These are phyloP conservation scores for Regulus satrapa DNA, from an alignment of 2,113 vertebrate species.

Conservation along the genomic window DNA sequence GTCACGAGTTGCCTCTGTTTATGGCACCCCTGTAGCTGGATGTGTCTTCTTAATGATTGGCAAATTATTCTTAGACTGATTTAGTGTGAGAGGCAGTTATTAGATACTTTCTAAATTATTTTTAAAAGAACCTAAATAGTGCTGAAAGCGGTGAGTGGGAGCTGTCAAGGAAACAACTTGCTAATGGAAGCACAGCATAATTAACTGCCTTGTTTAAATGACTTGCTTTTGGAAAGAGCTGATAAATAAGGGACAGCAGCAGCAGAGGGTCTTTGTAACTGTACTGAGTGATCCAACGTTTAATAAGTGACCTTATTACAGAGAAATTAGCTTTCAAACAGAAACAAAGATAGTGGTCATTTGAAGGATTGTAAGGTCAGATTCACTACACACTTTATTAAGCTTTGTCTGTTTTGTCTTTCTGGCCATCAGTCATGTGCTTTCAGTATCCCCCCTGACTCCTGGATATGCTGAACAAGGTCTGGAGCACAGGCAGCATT, in stretches of 20 bases:
- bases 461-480: background rate
- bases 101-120: slow-evolving; percentile 9
- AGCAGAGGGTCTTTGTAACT: background rate
- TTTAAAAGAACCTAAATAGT: slow-evolving; percentile 5
- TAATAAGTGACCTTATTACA: background rate
- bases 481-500: background rate
- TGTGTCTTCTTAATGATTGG: background rate
- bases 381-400: background rate
- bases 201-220: background rate
- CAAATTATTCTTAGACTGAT: background rate
- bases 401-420: background rate
- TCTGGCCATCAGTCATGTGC: background rate
- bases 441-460: background rate
- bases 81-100: background rate
- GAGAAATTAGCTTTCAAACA: background rate
- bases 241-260: background rate
- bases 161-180: slow-evolving; percentile 30
- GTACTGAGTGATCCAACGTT: background rate
- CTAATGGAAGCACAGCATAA: background rate
- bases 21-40: background rate
- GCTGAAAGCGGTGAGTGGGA: slow-evolving; percentile 30
- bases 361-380: background rate
- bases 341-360: background rate
- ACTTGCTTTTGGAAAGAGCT: background rate
- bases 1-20: background rate